Base-by-base conservation (phyloP, 1,140 invertebrate species). In the Triops cancriformis region DNA sequence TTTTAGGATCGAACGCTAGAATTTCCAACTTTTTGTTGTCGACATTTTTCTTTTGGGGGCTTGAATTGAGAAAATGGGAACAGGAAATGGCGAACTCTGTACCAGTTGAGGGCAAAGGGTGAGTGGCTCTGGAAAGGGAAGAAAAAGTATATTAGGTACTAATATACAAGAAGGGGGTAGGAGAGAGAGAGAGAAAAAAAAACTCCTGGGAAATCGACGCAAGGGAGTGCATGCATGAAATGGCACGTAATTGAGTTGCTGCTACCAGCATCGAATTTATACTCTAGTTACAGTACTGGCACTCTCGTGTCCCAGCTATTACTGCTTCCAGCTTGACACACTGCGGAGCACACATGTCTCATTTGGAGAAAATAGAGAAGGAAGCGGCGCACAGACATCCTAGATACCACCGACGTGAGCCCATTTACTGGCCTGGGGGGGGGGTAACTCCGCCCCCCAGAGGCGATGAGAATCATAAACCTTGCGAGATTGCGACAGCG, bases 181-280 rank as follows among this genome's bases (percentile, higher is more conserved):
- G n/a, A 64, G 1, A 9, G 18, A 64, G 14, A 18, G 23, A 64
- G 23, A 51, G 0, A 64, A 23, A 23, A 64, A 64, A 23, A 64
- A 64, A 64, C 51, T 64, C 51, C 51, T 14, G 51, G 51, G 51
- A 64, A 64, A 64, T 64, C 51, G 51, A 64, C 51, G 51, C 51
- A 64, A 64, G 10, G 51, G 10, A 64, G 18, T 23, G 51, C 51
- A 64, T 64, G 51, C 51, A 64, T 64, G 51, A 64, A 64, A 64
- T 64, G 51, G 23, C 51, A 64, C 51, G 51, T 64, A 64, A 64
- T 64, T 64, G 51, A 64, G 14, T 64, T 64, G 51, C 51, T 64
- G 51, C 51, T 37, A 64, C 51, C 23, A 64, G 23, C 51, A 64
- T 64, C 51, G 51, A 64, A 64, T 64, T 23, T 64, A 64, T 64